phyloP scores from a whole-genome alignment of 1,140 invertebrate species.

The Aphelenchoides avenae region DNA sequence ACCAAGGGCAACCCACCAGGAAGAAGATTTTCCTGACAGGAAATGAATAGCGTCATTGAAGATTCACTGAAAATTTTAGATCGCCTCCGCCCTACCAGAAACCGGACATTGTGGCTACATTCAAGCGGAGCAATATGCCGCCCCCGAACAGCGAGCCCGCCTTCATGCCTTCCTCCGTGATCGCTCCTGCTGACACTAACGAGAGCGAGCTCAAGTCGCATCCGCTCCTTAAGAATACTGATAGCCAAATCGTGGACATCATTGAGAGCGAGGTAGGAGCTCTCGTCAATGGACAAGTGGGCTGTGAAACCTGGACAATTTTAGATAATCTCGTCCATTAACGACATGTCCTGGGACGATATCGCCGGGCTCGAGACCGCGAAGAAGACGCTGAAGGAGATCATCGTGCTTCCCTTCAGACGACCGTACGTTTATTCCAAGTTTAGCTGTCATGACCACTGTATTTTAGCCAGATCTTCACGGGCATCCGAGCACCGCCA shows the following conservation, averaged over 20 bases:
- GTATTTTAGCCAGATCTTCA: conserved; percentile 70
- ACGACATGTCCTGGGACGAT: conserved; percentile 80
- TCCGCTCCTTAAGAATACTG: conserved; percentile 63
- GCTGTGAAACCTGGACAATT: not conserved
- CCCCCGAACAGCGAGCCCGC: no score
- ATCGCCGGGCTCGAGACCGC: conserved; percentile 73
- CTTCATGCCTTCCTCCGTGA: no score
- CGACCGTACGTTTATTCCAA: conserved; percentile 70
- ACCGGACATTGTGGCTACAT: no score
- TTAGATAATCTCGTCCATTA: conserved; percentile 10
- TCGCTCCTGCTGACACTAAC: no score
- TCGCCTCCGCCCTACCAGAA: no score
- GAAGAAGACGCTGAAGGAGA: conserved; percentile 93
- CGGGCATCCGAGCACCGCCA: conserved; percentile 80
- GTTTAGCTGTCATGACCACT: conserved; percentile 3
- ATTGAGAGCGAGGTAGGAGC: conserved; percentile 65
- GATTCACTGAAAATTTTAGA: no score
- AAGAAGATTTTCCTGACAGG: no score
- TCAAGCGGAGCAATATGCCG: no score
- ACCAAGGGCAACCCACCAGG: no score
- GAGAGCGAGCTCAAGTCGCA: conserved; percentile 24
- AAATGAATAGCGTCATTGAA: no score
- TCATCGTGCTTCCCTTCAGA: conserved; percentile 90
- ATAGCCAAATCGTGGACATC: conserved; percentile 73
- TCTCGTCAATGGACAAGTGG: conserved; percentile 69